phyloP scores from a whole-genome alignment of 1,140 invertebrate species.

The Heliconius eleuchia region DNA sequence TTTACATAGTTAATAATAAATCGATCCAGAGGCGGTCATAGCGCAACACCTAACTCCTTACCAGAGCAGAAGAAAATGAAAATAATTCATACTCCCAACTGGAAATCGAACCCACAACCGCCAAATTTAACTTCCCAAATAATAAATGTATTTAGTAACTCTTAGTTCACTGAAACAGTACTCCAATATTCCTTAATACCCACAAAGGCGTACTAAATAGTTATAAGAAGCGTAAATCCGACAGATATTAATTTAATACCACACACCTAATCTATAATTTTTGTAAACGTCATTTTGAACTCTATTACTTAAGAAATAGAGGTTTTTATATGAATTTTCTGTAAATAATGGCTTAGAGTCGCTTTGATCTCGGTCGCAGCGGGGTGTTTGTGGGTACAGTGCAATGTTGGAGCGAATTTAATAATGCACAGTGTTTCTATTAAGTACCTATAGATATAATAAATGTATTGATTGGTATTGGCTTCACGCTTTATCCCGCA shows the following conservation, averaged over 20 bases:
- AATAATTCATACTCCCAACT: too few species aligned
- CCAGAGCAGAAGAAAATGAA: too few species aligned
- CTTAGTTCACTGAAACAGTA: conserved; percentile 25
- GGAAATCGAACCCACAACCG: too few species aligned
- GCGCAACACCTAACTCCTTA: too few species aligned
- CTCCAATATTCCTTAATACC: conserved; percentile 35
- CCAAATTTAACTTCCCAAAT: too few species aligned
- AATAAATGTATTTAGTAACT: too few species aligned
- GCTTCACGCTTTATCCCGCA: too few species aligned
- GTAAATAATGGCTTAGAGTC: conserved; percentile 5
- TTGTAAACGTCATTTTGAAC: conserved; percentile 23
- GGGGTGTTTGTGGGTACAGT: conserved; percentile 38
- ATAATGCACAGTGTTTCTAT: background rate
- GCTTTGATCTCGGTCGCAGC: conserved; percentile 56
- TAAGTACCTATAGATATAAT: background rate
- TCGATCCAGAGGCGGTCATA: too few species aligned
- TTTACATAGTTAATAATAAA: too few species aligned
- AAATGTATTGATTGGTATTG: too few species aligned
- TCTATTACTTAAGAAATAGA: conserved; percentile 30
- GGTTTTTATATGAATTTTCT: conserved; percentile 8
- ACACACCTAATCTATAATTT: conserved; percentile 33
- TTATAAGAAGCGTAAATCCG: conserved; percentile 58
- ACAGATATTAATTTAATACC: conserved; percentile 65
- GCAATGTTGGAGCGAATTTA: background rate
- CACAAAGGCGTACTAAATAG: conserved; percentile 64